Evolutionary conservation across 2,888 invertebrate genomes (phyloP).

Genomic region (Diplolepis rosae): DNA sequence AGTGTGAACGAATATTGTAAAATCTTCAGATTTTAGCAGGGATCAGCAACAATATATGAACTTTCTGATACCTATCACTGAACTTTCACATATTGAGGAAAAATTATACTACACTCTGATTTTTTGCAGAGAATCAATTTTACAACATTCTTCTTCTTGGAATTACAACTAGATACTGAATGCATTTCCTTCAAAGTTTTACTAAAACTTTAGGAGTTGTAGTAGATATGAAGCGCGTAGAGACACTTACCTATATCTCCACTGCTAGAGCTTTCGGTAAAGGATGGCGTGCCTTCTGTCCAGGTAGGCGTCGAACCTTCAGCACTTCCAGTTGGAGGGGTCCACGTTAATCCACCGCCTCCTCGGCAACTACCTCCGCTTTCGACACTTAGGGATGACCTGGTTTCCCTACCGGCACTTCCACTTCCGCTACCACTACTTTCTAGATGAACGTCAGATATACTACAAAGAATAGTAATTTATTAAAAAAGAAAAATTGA

Average conservation of each 20-base stretch:
- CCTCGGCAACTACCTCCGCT: constrained; percentile 77
- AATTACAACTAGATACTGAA: not conserved
- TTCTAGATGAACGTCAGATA: constrained; percentile 84
- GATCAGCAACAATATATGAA: too few relatives aligned
- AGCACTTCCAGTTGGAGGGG: constrained; percentile 86
- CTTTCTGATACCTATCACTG: too few relatives aligned
- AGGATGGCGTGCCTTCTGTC: constrained; percentile 98
- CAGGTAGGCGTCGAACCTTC: constrained; percentile 97
- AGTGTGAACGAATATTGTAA: not conserved
- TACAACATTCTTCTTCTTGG: not conserved
- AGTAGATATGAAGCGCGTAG: constrained; percentile 67
- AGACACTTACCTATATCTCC: constrained; percentile 85
- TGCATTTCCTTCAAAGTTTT: not conserved
- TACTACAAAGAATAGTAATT: constrained; percentile 73
- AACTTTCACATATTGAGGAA: too few relatives aligned
- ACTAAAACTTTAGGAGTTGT: constrained; percentile 15
- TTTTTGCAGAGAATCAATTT: not conserved
- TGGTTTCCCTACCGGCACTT: constrained; percentile 76
- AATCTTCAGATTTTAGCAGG: not conserved
- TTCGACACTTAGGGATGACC: constrained; percentile 79
- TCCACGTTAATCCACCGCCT: constrained; percentile 80
- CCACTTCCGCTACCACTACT: constrained; percentile 74
- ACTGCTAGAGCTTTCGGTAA: constrained; percentile 97
- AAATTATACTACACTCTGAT: not conserved
- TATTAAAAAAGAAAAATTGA: not conserved